Base-by-base conservation (phyloP, 2,888 invertebrate genomes). In the Caenorhabditis zanzibari region DNA sequence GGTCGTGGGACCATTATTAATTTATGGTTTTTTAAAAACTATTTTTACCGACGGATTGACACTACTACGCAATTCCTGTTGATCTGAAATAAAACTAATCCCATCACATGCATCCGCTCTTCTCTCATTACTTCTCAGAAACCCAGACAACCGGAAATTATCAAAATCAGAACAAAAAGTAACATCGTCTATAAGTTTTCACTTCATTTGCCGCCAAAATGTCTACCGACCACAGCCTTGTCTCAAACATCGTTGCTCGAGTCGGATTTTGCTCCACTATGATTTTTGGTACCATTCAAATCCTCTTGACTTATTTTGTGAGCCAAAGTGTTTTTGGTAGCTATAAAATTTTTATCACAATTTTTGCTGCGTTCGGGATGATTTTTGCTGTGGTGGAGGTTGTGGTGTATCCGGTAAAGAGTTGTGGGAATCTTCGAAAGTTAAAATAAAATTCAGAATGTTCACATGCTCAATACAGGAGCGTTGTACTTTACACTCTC, bases 211-310 rank as follows among this genome's bases (percentile, higher is more conserved):
- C 26, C 56, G 4, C 38, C 5, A 38, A 38, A 38, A 63, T 63
- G 63, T 44, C 63, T n/a, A 63, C 63, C 63, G 63, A 63, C n/a
- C 47, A 47, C n/a, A 63, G 63, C 16, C 63, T 63, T 1, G 61
- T 61, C 22, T 41, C 61, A n/a, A 61, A 61, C 24, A 63, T 63
- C 26, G 63, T 63, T 6, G 63, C 63, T 47, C 44, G 63, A 26
- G 44, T 63, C n/a, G 63, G 63, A 26, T 63, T 63, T 26, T 63
- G 63, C 16, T 63, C 63, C 0, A 47, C 63, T 2, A 47, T 63
- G 44, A 44, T 63, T 47, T 44, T 63, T n/a, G 26, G 63, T 9
- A 63, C 26, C 0, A 63, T 63, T 2, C 44, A 63, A 26, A 63
- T 63, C 26, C 63, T 63, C 1, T 10, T 63, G 28, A 63, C 63